A percentile compares a stretch with the other conserved stretches of the same genome.
phyloP scores from a whole-genome alignment of 2,888 invertebrate species.

The Elmis aenea region DNA sequence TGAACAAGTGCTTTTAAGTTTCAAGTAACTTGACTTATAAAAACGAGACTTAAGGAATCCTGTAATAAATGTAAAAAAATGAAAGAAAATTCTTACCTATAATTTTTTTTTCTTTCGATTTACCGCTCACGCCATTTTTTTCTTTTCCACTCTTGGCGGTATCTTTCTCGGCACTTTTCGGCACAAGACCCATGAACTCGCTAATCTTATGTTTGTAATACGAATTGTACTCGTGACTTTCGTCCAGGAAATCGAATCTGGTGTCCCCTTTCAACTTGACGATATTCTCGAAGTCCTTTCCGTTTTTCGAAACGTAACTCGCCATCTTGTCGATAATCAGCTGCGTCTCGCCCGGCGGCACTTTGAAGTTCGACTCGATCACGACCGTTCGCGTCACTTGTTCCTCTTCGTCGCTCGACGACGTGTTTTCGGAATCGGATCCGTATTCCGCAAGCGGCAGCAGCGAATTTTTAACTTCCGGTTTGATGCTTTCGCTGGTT shows the following conservation, averaged over 20 bases:
- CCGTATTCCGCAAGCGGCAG: slow-evolving; percentile 39
- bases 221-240: slow-evolving; percentile 69
- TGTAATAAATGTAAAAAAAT: too few species aligned
- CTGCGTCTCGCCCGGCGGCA: slow-evolving; percentile 77
- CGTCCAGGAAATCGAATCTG: slow-evolving; percentile 80
- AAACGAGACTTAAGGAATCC: too few species aligned
- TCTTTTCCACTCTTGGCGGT: slow-evolving; percentile 35
- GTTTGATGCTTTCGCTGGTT: background rate
- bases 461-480: slow-evolving; percentile 8
- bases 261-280: slow-evolving; percentile 79
- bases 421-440: slow-evolving; percentile 35
- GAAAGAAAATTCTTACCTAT: too few species aligned
- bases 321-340: slow-evolving; percentile 96
- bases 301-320: slow-evolving; percentile 92
- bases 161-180: slow-evolving; percentile 39
- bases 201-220: slow-evolving; percentile 73
- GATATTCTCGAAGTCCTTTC: slow-evolving; percentile 86
- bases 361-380: slow-evolving; percentile 30
- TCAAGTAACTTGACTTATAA: too few species aligned
- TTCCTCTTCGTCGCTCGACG: slow-evolving; percentile 25
- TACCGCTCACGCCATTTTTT: slow-evolving; percentile 19
- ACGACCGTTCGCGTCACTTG: slow-evolving; percentile 5
- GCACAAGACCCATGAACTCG: slow-evolving; percentile 41
- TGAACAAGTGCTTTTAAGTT: too few species aligned
- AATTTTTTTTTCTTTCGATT: slow-evolving; percentile 38